phyloP scores from a whole-genome alignment of 1,140 invertebrate genomes.

The Gryon sp. region DNA sequence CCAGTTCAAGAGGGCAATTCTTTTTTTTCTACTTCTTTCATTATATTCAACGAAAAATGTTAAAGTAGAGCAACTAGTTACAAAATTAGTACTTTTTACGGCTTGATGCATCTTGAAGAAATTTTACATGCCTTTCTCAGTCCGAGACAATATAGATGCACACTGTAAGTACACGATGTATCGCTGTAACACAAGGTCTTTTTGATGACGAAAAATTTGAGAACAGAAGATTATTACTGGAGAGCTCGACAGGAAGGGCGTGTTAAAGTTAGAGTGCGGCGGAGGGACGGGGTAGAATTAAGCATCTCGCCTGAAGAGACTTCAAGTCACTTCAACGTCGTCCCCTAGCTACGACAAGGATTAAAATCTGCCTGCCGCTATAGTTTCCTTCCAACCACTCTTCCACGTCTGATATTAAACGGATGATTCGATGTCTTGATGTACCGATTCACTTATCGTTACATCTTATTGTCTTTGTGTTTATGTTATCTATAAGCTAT shows the following conservation, averaged over 20 bases:
- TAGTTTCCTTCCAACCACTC: conserved; percentile 65
- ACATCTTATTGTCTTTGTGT: conserved; percentile 49
- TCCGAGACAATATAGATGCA: conserved; percentile 38
- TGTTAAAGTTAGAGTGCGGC: conserved; percentile 64
- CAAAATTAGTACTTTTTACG: conserved; percentile 12
- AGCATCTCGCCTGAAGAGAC: conserved; percentile 80
- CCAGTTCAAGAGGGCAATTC: too few species aligned
- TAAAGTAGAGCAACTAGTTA: conserved; percentile 14
- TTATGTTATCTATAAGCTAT: conserved; percentile 13
- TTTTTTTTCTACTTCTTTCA: too few species aligned
- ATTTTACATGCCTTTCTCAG: conserved; percentile 31
- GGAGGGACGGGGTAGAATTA: conserved; percentile 75
- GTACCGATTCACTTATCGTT: conserved; percentile 58
- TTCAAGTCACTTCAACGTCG: conserved; percentile 78
- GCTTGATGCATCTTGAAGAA: conserved; percentile 23
- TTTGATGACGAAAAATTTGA: conserved; percentile 70
- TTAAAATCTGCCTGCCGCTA: conserved; percentile 78
- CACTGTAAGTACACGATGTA: conserved; percentile 31
- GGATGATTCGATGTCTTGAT: conserved; percentile 73
- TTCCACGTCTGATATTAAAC: conserved; percentile 71
- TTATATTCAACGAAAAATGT: too few species aligned
- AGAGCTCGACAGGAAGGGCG: conserved; percentile 56
- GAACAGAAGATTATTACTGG: conserved; percentile 73
- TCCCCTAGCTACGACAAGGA: conserved; percentile 76
- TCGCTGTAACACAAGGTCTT: conserved; percentile 44